Evolutionary conservation across 2,888 invertebrate species (phyloP).

Genomic region (Oligia fasciuncula): DNA sequence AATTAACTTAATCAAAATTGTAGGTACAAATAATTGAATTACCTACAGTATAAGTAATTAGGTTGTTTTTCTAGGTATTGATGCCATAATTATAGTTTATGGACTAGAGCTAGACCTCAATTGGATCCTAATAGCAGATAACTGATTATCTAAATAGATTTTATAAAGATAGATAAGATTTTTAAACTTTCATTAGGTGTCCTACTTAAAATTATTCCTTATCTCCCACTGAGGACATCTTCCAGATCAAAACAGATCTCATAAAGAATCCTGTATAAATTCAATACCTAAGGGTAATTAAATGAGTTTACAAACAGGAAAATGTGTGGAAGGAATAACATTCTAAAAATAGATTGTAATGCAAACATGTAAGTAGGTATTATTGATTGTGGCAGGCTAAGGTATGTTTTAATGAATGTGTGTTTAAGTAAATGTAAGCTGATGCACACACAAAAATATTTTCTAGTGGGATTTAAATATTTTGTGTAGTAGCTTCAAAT

Average conservation of each 20-base stretch:
- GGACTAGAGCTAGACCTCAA: neutral
- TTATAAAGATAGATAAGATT: neutral
- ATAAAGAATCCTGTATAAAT: neutral
- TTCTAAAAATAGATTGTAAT: constrained; percentile 15
- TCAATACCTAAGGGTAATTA: neutral
- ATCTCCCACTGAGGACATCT: neutral
- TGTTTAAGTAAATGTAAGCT: too few relatives aligned
- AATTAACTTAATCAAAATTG: neutral
- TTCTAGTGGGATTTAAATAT: neutral
- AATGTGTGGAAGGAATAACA: constrained; percentile 1
- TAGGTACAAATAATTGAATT: neutral
- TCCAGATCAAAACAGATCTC: neutral
- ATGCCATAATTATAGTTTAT: neutral
- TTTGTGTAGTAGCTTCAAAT: neutral
- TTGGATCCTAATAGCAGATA: neutral
- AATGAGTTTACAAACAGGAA: constrained; percentile 35
- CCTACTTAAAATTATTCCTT: neutral
- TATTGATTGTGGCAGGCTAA: neutral
- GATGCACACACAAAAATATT: too few relatives aligned
- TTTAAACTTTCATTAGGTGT: neutral
- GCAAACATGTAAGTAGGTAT: neutral
- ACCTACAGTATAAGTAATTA: neutral
- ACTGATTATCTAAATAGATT: neutral
- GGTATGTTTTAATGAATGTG: too few relatives aligned
- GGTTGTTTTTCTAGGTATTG: neutral